These are phyloP conservation scores for Sitta europaea DNA, from an alignment of 2,113 vertebrate species.

Conservation along the genomic window DNA sequence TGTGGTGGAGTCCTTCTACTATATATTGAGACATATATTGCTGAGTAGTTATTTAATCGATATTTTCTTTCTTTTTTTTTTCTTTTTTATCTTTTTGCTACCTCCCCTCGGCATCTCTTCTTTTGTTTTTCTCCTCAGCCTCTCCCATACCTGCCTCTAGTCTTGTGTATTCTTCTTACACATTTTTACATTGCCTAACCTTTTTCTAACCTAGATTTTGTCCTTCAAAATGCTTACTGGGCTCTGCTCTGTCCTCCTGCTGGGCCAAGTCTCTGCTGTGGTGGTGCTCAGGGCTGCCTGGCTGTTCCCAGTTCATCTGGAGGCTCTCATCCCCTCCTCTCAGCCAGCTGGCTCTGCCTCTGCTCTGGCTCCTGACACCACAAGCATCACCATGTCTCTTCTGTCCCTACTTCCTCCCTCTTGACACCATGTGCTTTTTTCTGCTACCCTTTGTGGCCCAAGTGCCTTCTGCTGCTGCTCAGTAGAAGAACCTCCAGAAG, in stretches of 20 bases:
- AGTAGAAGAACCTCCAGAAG: not conserved
- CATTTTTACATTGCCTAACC: not conserved
- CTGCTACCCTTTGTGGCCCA: not conserved
- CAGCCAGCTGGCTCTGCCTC: slow-evolving; percentile 52
- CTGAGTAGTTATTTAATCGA: not conserved
- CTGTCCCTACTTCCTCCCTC: not conserved
- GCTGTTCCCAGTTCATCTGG: slow-evolving; percentile 25
- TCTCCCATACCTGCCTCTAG: not conserved
- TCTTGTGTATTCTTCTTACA: not conserved
- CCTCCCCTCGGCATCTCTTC: not conserved
- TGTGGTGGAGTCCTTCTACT: not conserved
- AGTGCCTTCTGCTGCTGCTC: not conserved
- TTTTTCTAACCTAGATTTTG: not conserved
- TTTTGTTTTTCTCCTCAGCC: not conserved
- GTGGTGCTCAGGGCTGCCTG: not conserved
- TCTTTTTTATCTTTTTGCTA: not conserved
- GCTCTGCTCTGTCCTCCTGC: not conserved
- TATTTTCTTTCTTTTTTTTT: not conserved
- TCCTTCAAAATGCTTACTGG: not conserved
- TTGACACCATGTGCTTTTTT: not conserved
- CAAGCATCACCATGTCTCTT: not conserved
- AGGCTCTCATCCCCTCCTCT: not conserved
- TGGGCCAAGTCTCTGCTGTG: slow-evolving; percentile 20
- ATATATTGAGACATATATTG: not conserved
- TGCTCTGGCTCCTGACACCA: not conserved